phyloP scores from a whole-genome alignment of 1,140 invertebrate species.

The Bombus superbus region DNA sequence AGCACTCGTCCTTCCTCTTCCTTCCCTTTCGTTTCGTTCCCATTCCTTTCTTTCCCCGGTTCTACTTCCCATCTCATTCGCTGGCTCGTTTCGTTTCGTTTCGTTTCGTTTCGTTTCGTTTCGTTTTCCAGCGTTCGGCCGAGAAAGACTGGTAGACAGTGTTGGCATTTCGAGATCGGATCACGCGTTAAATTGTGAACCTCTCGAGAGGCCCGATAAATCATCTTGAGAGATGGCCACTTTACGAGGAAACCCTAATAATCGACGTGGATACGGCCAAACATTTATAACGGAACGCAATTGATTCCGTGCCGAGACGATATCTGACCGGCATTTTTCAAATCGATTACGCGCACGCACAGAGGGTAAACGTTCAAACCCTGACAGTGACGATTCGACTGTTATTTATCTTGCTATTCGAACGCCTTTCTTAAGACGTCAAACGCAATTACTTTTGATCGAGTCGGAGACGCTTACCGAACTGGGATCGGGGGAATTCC shows the following conservation, averaged over 20 bases:
- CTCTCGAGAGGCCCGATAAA: conserved; percentile 46
- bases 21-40: background rate
- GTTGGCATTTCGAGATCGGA: conserved; percentile 38
- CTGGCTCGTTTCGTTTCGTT: no score
- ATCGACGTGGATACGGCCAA: background rate
- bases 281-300: conserved; percentile 31
- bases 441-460: conserved; percentile 36
- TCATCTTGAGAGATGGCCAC: conserved; percentile 44
- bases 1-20: background rate
- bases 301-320: conserved; percentile 1
- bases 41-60: no score
- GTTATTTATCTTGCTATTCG: conserved; percentile 16
- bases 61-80: background rate
- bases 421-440: conserved; percentile 1
- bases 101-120: background rate
- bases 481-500: background rate
- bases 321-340: conserved; percentile 18
- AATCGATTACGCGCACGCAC: conserved; percentile 2
- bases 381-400: conserved; percentile 13
- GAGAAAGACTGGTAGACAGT: conserved; percentile 34
- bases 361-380: background rate
- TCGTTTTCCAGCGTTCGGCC: background rate
- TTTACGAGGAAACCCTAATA: conserved; percentile 43
- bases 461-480: background rate
- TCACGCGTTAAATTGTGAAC: conserved; percentile 46